These are phyloP conservation scores for Numenius phaeopus DNA, from an alignment of 2,797 vertebrate species.

Conservation along the genomic window DNA sequence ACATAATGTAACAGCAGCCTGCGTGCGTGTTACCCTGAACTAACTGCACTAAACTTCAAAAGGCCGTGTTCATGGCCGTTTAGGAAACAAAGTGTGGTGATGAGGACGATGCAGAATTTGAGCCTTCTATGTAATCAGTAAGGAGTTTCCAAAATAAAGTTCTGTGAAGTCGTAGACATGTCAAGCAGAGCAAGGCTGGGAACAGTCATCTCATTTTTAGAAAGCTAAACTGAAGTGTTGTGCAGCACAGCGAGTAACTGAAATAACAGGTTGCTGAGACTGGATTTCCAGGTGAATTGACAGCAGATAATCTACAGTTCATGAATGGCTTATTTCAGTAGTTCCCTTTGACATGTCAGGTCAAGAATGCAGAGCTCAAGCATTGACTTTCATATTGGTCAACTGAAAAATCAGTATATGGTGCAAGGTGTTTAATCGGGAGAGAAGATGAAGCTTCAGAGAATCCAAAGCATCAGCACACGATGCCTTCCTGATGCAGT, in stretches of 20 bases:
- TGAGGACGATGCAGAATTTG: background rate
- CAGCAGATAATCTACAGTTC: background rate
- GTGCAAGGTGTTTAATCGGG: background rate
- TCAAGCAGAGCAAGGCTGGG: background rate
- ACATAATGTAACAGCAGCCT: background rate
- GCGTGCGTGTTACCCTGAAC: background rate
- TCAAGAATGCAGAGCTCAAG: background rate
- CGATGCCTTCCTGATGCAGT: background rate
- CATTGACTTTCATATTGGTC: background rate
- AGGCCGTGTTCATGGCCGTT: background rate
- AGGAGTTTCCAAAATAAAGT: background rate
- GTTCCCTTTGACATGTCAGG: background rate
- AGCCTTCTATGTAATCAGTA: background rate
- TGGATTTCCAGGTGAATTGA: conserved; percentile 1
- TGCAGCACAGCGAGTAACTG: background rate
- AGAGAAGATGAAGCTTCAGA: background rate
- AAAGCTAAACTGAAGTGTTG: background rate
- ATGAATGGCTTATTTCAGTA: background rate
- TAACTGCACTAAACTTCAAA: background rate
- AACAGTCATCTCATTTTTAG: background rate
- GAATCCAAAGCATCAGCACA: background rate
- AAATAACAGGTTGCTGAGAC: background rate
- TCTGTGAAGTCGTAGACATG: background rate
- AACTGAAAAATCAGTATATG: background rate
- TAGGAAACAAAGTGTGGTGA: background rate